phyloP scores from a whole-genome alignment of 1,140 invertebrate species.

The Pogonus chalceus region DNA sequence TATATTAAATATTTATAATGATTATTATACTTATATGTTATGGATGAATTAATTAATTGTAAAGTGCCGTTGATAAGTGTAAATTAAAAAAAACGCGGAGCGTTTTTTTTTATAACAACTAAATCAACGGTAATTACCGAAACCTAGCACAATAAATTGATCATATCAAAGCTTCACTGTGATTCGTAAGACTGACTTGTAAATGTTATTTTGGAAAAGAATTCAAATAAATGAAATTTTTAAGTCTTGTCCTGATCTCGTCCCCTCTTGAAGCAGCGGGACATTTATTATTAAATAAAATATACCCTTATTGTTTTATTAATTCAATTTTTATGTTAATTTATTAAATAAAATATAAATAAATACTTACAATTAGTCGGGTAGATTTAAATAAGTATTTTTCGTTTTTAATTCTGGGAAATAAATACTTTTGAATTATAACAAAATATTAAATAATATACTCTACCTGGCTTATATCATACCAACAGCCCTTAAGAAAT shows the following conservation, averaged over 20 bases:
- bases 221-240: slow-evolving; percentile 10
- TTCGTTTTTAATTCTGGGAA: no score
- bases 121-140: slow-evolving; percentile 10
- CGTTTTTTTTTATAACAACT: neutral
- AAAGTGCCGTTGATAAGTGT: neutral
- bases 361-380: no score
- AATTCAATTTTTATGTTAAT: no score
- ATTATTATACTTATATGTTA: slow-evolving; percentile 4
- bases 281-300: slow-evolving; percentile 9
- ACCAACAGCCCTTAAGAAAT: slow-evolving; percentile 14
- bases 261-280: no score
- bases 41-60: slow-evolving; percentile 1
- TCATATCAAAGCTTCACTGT: slow-evolving; percentile 40
- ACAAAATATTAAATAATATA: no score
- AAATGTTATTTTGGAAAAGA: slow-evolving; percentile 35
- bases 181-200: slow-evolving; percentile 37
- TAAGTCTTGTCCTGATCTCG: neutral
- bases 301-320: no score
- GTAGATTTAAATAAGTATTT: no score
- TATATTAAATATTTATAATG: neutral
- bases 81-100: neutral
- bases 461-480: neutral
- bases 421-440: no score
- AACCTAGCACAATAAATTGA: slow-evolving; percentile 39
- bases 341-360: slow-evolving; percentile 12